Base-by-base conservation (phyloP, 2,113 vertebrate species). In the Rhea americana region DNA sequence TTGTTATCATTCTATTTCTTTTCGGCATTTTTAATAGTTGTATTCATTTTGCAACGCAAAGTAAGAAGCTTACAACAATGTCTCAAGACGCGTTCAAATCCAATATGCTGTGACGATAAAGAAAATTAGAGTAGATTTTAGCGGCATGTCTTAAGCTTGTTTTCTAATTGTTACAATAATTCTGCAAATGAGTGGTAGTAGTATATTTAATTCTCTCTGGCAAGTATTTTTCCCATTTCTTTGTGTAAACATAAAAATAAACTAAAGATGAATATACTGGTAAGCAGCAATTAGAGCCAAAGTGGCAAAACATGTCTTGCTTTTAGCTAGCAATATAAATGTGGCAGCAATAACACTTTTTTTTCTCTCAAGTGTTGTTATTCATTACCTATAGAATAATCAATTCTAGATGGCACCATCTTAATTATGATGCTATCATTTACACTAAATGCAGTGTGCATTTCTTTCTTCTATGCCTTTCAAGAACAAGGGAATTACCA, bases 321-420 rank as follows among this genome's bases (percentile, higher is more conserved):
- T 90, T 82, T 91, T 9, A 71, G 84, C 74, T 71, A 62, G 47
- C 41, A 13, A 63, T 8, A 73, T 16, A 47, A 85, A 58, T 1
- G 7, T 2, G 10, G 87, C 10, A 22, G 58, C 8, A 82, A 32
- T 74, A 95, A 82, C 62, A 26, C 28, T 41, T 18, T 14, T 86
- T 86, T 77, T 58, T 78, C 77, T 92, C 88, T 16, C 0, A 5
- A 37, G 55, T 89, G 63, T 50, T 87, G 56, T 58, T 76, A 91
- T 79, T 59, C 71, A 77, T 73, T 67, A 94, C 85, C 90, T 94
- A 90, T 24, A 17, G 79, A 92, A 93, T 13, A 94, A 91, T 71
- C 81, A 75, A 0, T 71, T 62, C 48, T 19, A 82, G 66, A 71
- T 56, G 82, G 89, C 32, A 19, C 77, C 30, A 51, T 26, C 76